phyloP scores from a whole-genome alignment of 2,888 invertebrate species.

The Chrysolina americana region DNA sequence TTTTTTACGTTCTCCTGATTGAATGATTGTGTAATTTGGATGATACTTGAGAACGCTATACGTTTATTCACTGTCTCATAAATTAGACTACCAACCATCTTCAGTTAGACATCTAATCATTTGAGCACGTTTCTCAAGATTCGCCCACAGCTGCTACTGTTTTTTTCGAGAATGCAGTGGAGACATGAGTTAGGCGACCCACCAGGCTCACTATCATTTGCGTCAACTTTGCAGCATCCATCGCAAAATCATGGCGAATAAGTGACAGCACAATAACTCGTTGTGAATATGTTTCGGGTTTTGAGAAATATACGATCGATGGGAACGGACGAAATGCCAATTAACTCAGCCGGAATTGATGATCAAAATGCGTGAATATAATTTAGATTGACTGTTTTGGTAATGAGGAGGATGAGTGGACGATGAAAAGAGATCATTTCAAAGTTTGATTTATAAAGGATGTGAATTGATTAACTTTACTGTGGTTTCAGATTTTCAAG shows the following conservation, averaged over 20 bases:
- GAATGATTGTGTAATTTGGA: no score
- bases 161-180: neutral
- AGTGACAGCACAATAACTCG: constrained; percentile 29
- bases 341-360: neutral
- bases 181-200: constrained; percentile 14
- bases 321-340: neutral
- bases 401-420: neutral
- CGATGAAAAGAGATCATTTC: neutral
- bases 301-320: neutral
- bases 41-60: no score
- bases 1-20: no score
- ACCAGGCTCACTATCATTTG: constrained; percentile 4
- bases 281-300: neutral
- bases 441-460: neutral
- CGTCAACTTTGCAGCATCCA: neutral
- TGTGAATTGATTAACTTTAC: neutral
- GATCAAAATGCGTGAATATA: neutral
- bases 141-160: neutral
- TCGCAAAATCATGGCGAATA: constrained; percentile 22
- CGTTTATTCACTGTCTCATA: no score
- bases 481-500: no score
- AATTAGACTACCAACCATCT: no score
- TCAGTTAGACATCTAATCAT: no score
- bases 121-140: neutral
- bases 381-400: neutral